Evolutionary conservation across 2,888 invertebrate genomes (phyloP), one percentile per base, ranked within the genome.

Genomic region (Phytoseiulus persimilis): DNA sequence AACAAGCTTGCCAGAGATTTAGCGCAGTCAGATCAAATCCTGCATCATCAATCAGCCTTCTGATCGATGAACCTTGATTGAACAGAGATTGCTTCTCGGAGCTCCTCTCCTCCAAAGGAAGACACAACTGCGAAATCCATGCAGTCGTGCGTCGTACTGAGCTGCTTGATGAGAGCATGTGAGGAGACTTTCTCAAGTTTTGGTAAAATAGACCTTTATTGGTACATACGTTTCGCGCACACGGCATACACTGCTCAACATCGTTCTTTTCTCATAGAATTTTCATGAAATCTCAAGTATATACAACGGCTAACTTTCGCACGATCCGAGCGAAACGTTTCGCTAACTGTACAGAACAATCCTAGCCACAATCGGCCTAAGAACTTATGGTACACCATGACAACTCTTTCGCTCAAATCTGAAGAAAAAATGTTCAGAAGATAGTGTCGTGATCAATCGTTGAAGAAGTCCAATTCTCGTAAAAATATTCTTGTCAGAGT

Each of bases 261-360:
- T 65, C 1, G 14, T 65, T 65, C 65, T 28, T 39, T 23, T 65
- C 65, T 65, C 65, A 65, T 65, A 65, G 65, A 65, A 65, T 65
- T 65, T 65, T 65, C 65, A 65, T 65, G 65, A 65, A 65, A 65
- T 65, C 65, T 65, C 65, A 14, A 65, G 65, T 65, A 65, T 65
- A 65, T 65, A 65, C 65, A 65, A 65, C 65, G 65, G 65, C 65
- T 14, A 65, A 65, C 65, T 65, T 65, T 65, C 65, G 65, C 65
- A 65, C 65, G 28, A 65, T 65, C 65, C 65, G 65, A 65, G 65
- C 65, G 65, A 65, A 65, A 65, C 65, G 65, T 65, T 28, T 65
- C 65, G 65, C 65, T 65, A 65, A 65, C 65, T 65, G 65, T 65
- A 65, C 65, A 65, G 65, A 65, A 65, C 65, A 65, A 65, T 65